These are phyloP conservation scores for Lagorchestes hirsutus DNA, from an alignment of 2,797 vertebrate species.

Conservation along the genomic window DNA sequence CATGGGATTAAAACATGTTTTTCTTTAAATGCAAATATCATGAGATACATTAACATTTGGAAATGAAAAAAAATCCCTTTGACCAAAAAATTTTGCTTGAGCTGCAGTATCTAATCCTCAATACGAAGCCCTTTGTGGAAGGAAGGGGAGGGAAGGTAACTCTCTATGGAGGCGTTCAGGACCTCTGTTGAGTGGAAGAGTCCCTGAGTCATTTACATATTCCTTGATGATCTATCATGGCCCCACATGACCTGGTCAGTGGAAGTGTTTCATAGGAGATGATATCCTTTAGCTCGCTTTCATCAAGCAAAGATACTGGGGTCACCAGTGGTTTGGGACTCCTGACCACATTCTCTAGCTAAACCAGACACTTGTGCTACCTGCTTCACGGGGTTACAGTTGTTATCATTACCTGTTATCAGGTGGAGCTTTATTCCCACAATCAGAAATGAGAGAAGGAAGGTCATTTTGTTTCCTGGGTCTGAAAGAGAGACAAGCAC, in stretches of 20 bases:
- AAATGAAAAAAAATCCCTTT: background rate
- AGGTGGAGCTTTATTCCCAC: conserved; percentile 68
- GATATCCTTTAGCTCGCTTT: background rate
- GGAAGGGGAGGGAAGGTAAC: background rate
- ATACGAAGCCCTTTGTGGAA: background rate
- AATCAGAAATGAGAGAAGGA: conserved; percentile 62
- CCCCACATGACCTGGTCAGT: background rate
- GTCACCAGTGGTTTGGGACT: background rate
- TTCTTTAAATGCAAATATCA: background rate
- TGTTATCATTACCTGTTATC: conserved; percentile 70
- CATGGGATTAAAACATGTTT: background rate
- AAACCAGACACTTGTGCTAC: background rate
- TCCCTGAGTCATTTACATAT: background rate
- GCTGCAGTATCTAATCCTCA: background rate
- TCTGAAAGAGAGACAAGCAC: conserved; percentile 75
- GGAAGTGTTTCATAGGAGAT: background rate
- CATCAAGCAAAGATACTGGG: background rate
- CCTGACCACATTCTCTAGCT: background rate
- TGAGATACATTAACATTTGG: background rate
- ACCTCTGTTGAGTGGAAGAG: background rate
- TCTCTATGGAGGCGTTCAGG: background rate
- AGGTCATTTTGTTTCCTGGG: conserved; percentile 75
- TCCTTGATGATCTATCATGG: background rate
- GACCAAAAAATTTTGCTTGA: background rate
- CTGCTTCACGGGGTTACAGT: background rate